Percentiles rank a stretch among this genome's conserved stretches.
phyloP scores from a whole-genome alignment of 37 sponge, comb jelly and placozoan genomes.

The Geodia barretti region DNA sequence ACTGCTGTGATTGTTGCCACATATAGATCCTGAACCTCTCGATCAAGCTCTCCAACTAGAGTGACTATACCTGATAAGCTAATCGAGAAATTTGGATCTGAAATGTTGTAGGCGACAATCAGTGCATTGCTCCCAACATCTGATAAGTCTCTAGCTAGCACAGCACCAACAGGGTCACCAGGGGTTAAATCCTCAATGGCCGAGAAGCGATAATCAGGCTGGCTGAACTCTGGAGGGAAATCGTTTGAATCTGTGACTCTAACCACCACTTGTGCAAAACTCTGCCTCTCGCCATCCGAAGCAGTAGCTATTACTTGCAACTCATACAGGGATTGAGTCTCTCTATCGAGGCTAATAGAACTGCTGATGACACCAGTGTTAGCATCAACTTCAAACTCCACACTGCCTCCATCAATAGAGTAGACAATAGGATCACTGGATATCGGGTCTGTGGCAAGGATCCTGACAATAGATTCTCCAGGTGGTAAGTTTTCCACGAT shows the following conservation, averaged over 20 bases:
- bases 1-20: slow-evolving; percentile 47
- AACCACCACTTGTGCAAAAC: slow-evolving; percentile 38
- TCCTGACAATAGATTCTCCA: slow-evolving; percentile 21
- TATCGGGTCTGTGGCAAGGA: slow-evolving; percentile 52
- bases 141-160: slow-evolving; percentile 45
- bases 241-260: slow-evolving; percentile 61
- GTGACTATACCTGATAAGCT: slow-evolving; percentile 35
- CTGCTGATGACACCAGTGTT: slow-evolving; percentile 38
- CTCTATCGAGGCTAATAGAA: slow-evolving; percentile 39
- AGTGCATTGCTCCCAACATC: slow-evolving; percentile 52
- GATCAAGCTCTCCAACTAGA: slow-evolving; percentile 18
- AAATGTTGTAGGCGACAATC: slow-evolving; percentile 17
- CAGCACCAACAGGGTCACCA: slow-evolving; percentile 45
- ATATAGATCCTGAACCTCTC: slow-evolving; percentile 22
- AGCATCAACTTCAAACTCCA: slow-evolving; percentile 24
- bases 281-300: slow-evolving; percentile 12
- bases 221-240: slow-evolving; percentile 40
- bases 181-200: slow-evolving; percentile 27
- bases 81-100: slow-evolving; percentile 30
- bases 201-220: slow-evolving; percentile 24
- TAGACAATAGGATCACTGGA: slow-evolving; percentile 27
- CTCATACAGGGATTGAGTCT: slow-evolving; percentile 25
- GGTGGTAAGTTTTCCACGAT: slow-evolving; percentile 35
- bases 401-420: neutral
- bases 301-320: slow-evolving; percentile 50